Evolutionary conservation across 53 echinoderm and acorn worm species (phyloP), one percentile per base, ranked within the genome.

Genomic region (Arbacia lixula): DNA sequence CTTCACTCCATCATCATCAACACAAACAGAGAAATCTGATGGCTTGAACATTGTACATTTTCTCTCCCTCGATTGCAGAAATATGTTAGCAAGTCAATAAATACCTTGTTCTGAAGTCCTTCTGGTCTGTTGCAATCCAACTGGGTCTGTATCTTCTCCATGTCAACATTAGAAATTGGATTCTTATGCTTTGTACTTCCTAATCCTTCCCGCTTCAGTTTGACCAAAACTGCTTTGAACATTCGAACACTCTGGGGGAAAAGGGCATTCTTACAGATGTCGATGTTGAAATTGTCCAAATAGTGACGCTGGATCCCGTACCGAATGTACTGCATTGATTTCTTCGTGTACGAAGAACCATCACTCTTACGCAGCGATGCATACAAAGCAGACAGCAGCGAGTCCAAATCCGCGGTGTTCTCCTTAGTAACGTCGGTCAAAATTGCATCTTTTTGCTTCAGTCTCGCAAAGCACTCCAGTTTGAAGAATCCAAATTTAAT

Each of bases 61-160:
- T 81, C 73, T 34, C 72, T 79, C 37, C 90, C 72, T 62, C 82
- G 79, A 33, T 90, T 90, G 66, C 81, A 86, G 71, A 81, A 86
- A 50, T 86, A 90, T 12, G 85, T 71, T 51, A 90, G 50, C n/a
- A 90, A 0, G 35, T 90, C 85, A 54, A 86, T 57, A 71, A 90
- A 90, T 36, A 86, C 86, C 72, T 85, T 89, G 53, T 85, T 79
- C 66, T 80, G 85, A 39, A 89, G 81, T 41, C 90, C 85, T 68
- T 52, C 51, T 26, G 90, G 90, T 31, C 17, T 74, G 75, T 27
- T 74, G 75, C 75, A 74, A 53, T 74, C 75, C 75, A 54, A 26
- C 41, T 68, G 29, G 25, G 90, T 87, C 28, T 64, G 63, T 27
- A 71, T 64, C 49, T 75, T 87, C 36, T 73, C 46, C 86, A 90